Percentiles rank a stretch among this genome's conserved stretches.
Evolutionary conservation across 30 jellyfish, hydroid and myxozoan genomes (phyloP).

Genomic region (Pseudorhiza aurosa): DNA sequence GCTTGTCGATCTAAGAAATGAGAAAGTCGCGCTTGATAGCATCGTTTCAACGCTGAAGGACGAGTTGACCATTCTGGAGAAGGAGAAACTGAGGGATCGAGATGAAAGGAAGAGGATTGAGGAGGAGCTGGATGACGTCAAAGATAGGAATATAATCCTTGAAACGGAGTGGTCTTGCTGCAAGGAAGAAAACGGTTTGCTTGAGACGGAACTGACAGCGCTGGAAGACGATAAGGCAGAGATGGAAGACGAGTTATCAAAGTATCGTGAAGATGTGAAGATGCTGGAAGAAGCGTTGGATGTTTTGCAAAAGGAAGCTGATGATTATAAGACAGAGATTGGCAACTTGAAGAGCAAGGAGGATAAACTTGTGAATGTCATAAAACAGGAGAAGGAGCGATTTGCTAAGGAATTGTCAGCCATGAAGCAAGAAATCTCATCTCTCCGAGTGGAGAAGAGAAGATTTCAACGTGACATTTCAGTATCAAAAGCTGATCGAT

Average conservation of each 20-base stretch:
- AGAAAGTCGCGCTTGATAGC: conserved; percentile 97
- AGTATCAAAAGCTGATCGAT: conserved; percentile 91
- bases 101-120: conserved; percentile 88
- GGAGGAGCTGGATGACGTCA: conserved; percentile 95
- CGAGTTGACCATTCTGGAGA: conserved; percentile 90
- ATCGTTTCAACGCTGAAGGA: conserved; percentile 91
- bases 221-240: conserved; percentile 96
- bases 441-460: conserved; percentile 96
- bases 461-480: conserved; percentile 96
- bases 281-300: conserved; percentile 98
- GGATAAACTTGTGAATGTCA: conserved; percentile 79
- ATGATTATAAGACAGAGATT: conserved; percentile 86
- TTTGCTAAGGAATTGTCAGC: conserved; percentile 85
- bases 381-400: conserved; percentile 90
- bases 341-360: conserved; percentile 73
- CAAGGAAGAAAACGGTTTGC: conserved; percentile 94
- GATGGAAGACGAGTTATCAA: conserved; percentile 91
- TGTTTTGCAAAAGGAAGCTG: conserved; percentile 89
- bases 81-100: conserved; percentile 80
- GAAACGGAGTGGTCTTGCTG: conserved; percentile 99
- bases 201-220: conserved; percentile 97
- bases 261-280: conserved; percentile 95
- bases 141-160: conserved; percentile 92
- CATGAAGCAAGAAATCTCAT: conserved; percentile 90
- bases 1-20: conserved; percentile 92